Conservation (phyloP, 1,140 invertebrate genomes). For the Cydia pomonella region DNA sequence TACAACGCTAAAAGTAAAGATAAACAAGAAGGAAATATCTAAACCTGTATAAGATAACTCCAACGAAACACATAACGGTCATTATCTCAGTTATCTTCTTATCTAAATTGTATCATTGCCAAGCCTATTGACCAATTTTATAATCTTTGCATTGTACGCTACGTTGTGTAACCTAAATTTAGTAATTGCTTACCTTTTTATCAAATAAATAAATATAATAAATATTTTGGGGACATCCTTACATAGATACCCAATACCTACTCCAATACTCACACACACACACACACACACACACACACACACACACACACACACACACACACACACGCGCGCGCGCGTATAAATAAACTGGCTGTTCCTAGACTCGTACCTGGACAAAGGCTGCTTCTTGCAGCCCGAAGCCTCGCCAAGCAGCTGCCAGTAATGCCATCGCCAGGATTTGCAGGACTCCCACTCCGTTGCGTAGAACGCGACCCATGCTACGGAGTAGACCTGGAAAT, state of each 20-base stretch:
- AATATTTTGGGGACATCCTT: too few species aligned
- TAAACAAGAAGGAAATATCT: too few species aligned
- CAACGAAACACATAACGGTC: neutral
- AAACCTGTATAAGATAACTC: neutral
- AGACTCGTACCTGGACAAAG: neutral
- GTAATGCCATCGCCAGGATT: neutral
- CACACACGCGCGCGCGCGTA: too few species aligned
- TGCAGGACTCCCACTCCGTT: neutral
- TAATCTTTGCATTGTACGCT: neutral
- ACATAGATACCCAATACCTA: too few species aligned
- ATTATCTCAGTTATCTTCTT: neutral
- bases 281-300: too few species aligned
- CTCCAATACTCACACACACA: too few species aligned
- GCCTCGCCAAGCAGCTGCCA: slow-evolving; percentile 14
- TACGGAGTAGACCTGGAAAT: neutral
- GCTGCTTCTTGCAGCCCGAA: neutral
- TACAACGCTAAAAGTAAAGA: too few species aligned
- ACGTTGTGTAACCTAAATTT: neutral
- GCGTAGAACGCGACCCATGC: neutral
- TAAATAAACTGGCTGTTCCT: too few species aligned
- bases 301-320: too few species aligned
- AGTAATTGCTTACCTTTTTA: neutral
- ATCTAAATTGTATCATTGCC: neutral
- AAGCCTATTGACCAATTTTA: neutral
- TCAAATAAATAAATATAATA: too few species aligned